These are phyloP conservation scores for Campylorhamphus procurvoides DNA, from an alignment of 2,113 vertebrate genomes.

Conservation along the genomic window DNA sequence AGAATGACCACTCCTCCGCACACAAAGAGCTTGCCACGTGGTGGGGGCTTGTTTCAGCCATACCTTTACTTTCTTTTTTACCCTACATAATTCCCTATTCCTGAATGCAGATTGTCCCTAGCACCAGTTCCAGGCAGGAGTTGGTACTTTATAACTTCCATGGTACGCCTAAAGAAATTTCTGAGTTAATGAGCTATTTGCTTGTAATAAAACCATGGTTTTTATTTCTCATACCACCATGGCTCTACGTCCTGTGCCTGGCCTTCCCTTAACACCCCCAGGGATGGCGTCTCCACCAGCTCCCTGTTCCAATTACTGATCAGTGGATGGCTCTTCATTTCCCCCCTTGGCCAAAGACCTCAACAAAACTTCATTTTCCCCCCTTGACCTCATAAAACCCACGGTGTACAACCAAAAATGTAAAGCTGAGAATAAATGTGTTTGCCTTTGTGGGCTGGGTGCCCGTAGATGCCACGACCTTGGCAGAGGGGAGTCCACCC, in stretches of 20 bases:
- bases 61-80: too few species aligned
- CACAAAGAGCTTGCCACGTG: too few species aligned
- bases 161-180: too few species aligned
- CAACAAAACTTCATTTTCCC: not conserved
- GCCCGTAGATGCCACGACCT: rapidly evolving
- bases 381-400: not conserved
- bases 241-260: not conserved
- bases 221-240: not conserved
- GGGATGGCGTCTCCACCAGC: not conserved
- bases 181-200: too few species aligned
- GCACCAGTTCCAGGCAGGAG: too few species aligned
- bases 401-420: not conserved
- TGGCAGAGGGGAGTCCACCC: rapidly evolving
- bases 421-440: not conserved
- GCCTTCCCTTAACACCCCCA: not conserved
- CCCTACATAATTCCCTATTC: too few species aligned
- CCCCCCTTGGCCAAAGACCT: not conserved
- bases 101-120: too few species aligned
- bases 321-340: not conserved
- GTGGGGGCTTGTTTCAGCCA: too few species aligned
- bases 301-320: not conserved
- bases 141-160: too few species aligned
- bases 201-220: too few species aligned
- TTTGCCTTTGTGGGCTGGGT: rapidly evolving
- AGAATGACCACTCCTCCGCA: too few species aligned